Percentiles rank a stretch among this genome's conserved stretches.
Evolutionary conservation across 1,140 invertebrate species (phyloP).

Genomic region (Notospermus geniculatus): DNA sequence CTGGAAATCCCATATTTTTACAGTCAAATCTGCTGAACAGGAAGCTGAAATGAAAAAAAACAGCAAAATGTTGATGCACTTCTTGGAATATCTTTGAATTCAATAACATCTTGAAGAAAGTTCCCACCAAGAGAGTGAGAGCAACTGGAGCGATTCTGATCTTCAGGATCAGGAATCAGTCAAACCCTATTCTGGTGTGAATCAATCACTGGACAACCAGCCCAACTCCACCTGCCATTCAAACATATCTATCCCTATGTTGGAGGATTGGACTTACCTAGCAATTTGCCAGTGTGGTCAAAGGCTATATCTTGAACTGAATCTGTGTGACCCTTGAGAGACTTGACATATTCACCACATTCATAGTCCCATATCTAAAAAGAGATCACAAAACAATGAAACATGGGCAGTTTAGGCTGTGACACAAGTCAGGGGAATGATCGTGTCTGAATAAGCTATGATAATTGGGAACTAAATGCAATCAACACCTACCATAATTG

Average conservation of each 20-base stretch:
- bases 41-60: slow-evolving; percentile 61
- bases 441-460: neutral
- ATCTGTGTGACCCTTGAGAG: slow-evolving; percentile 97
- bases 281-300: slow-evolving; percentile 84
- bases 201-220: no score
- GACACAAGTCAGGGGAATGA: no score
- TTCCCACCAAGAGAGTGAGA: no score
- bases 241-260: no score
- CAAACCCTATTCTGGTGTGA: no score
- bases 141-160: no score
- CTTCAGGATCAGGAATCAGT: no score
- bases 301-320: slow-evolving; percentile 98
- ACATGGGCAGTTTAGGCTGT: neutral
- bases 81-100: no score
- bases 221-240: no score
- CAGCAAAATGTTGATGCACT: no score
- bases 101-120: no score
- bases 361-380: slow-evolving; percentile 94
- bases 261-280: slow-evolving; percentile 63
- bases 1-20: slow-evolving; percentile 98
- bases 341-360: slow-evolving; percentile 95
- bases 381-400: no score
- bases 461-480: neutral
- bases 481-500: slow-evolving; percentile 71
- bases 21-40: slow-evolving; percentile 89